Base-by-base conservation (phyloP, 1,140 invertebrate genomes). In the Gryllus bimaculatus region DNA sequence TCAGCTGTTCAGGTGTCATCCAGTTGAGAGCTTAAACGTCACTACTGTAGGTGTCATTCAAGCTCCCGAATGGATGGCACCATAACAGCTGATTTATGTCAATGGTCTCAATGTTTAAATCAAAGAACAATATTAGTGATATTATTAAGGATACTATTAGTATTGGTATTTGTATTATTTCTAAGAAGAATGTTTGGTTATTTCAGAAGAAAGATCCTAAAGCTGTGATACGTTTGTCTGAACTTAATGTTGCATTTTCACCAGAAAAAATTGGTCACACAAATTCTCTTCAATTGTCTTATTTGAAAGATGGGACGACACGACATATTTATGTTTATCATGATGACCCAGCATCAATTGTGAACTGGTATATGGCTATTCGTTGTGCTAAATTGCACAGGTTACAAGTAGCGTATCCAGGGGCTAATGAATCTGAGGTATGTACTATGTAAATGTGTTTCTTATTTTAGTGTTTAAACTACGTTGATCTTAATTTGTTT, bases 321-420 rank as follows among this genome's bases (percentile, higher is more conserved):
- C 86, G 95, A 82, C 95, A 95, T 84, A 92, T 97, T 81, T 97
- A 93, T 85, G 92, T 97, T 0, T 95, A 95, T 83, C 93, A 95
- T 80, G 93, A 96, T 81, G 92, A 93, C 81, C 90, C 93, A 4
- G 93, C 95, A 88, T 91, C 93, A 76, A 94, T 96, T 80, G 93
- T 93, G 21, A 93, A 94, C 84, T 97, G 95, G 95, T 97, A 95
- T 84, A 91, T 93, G 85, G 93, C 94, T 21, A 95, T 97, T 80
- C 87, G 95, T 81, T 94, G 93, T 83, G 93, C 94, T 0, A 96
- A 96, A 85, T 85, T 96, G 8, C 92, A 95, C 82, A 86, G 93
- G 15, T 86, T 96, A 8, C 92, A 93, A 87, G 91, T 96, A 12
- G 95, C 95, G 21, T 95, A 93, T 87, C 95, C 95, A 15, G 91